phyloP scores from a whole-genome alignment of 2,888 invertebrate genomes.

The Beris morrisii region DNA sequence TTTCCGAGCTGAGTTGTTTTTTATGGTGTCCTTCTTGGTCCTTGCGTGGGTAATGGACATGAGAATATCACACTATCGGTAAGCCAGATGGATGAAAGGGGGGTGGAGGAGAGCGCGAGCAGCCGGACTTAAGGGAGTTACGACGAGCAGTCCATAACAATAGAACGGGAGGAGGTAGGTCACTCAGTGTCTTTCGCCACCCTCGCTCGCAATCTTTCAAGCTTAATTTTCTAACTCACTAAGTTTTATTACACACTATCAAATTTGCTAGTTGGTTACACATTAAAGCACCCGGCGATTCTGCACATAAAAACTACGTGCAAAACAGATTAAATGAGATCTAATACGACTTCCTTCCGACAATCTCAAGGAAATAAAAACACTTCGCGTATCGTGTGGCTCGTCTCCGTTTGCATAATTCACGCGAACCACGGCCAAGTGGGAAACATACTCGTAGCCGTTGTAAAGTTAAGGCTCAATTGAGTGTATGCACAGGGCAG shows the following conservation, averaged over 20 bases:
- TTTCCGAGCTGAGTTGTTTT: not conserved
- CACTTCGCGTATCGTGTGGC: constrained; percentile 5
- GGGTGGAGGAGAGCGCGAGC: too few relatives aligned
- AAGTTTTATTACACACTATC: constrained; percentile 30
- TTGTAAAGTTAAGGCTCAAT: not conserved
- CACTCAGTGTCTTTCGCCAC: not conserved
- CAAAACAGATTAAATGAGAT: constrained; percentile 19
- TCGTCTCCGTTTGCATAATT: constrained; percentile 20
- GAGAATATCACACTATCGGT: constrained; percentile 17
- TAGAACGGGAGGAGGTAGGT: not conserved
- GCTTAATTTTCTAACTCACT: constrained; percentile 32
- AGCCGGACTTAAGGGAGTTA: constrained; percentile 6
- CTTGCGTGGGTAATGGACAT: constrained; percentile 16
- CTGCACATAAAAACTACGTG: constrained; percentile 11
- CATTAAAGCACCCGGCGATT: constrained; percentile 23
- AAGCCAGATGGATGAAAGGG: constrained; percentile 9
- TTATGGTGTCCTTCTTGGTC: constrained; percentile 6
- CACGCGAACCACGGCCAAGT: not conserved
- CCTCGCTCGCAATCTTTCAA: not conserved
- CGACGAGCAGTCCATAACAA: not conserved
- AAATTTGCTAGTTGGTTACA: constrained; percentile 32
- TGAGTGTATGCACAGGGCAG: not conserved
- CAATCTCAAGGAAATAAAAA: not conserved
- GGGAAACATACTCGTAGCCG: too few relatives aligned
- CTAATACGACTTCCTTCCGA: not conserved